A percentile compares a stretch with the other conserved stretches of the same genome.
phyloP scores from a whole-genome alignment of 2,113 vertebrate species.

The Psilopogon haemacephalus region DNA sequence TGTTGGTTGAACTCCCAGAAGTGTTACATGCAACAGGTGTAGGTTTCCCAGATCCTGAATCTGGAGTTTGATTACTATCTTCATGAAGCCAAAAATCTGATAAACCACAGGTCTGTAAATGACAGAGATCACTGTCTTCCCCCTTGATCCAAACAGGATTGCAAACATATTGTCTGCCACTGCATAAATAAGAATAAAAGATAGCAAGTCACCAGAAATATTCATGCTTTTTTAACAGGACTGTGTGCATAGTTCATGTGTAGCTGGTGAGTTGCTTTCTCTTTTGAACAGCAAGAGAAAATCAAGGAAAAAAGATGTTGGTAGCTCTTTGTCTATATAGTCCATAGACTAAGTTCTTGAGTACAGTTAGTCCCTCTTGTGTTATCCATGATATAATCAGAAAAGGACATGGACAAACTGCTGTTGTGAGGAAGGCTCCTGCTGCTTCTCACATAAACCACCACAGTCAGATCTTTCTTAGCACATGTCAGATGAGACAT shows the following conservation, averaged over 20 bases:
- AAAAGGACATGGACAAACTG: background rate
- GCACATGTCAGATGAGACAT: background rate
- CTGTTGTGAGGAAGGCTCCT: background rate
- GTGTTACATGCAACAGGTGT: fast-evolving
- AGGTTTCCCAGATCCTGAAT: background rate
- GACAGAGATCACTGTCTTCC: background rate
- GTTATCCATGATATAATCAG: background rate
- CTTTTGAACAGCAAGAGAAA: background rate
- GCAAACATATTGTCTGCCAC: background rate
- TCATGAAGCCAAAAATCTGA: background rate
- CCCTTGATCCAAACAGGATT: background rate
- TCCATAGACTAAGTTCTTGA: background rate
- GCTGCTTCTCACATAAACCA: background rate
- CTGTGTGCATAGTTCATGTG: background rate
- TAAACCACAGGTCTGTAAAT: background rate
- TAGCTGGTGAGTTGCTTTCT: background rate
- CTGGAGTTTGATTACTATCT: background rate
- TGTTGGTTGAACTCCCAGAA: background rate
- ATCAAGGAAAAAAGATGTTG: background rate
- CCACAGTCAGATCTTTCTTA: background rate
- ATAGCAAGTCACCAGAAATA: background rate
- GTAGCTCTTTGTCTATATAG: background rate
- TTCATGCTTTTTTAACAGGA: background rate
- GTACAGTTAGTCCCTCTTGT: background rate
- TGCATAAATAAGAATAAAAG: background rate